Evolutionary conservation across 2,888 invertebrate species (phyloP).

Genomic region (Troilus luridus): DNA sequence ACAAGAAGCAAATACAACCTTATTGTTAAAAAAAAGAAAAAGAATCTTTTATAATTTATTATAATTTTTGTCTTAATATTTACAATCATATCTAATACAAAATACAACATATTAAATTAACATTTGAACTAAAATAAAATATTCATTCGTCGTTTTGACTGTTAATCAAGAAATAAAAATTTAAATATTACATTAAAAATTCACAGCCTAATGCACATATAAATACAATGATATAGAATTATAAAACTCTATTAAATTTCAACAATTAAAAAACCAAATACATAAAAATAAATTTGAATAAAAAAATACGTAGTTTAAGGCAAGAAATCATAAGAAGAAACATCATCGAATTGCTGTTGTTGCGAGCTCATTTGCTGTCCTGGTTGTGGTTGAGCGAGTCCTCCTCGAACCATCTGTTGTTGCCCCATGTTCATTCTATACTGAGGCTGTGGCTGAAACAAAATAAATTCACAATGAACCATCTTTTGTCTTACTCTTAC

Average conservation of each 20-base stretch:
- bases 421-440: slow-evolving; percentile 75
- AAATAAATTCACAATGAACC: slow-evolving; percentile 58
- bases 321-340: slow-evolving; percentile 71
- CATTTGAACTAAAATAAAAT: not conserved
- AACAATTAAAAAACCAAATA: not conserved
- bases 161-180: slow-evolving; percentile 3
- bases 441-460: slow-evolving; percentile 78
- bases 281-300: not conserved
- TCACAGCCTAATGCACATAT: slow-evolving; percentile 50
- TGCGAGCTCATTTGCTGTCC: slow-evolving; percentile 67
- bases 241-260: slow-evolving; percentile 2
- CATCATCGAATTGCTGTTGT: slow-evolving; percentile 73
- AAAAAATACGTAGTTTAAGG: slow-evolving; percentile 60
- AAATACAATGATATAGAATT: slow-evolving; percentile 34
- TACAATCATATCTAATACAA: slow-evolving; percentile 30
- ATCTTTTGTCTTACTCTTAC: too few relatives aligned
- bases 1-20: not conserved
- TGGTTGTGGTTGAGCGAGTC: slow-evolving; percentile 62
- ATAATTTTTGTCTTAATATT: not conserved
- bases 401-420: slow-evolving; percentile 64
- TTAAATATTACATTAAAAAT: slow-evolving; percentile 40
- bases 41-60: slow-evolving; percentile 19
- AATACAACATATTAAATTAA: slow-evolving; percentile 28
- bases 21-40: not conserved
- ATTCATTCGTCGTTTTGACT: not conserved